Evolutionary conservation across 2,797 vertebrate species (phyloP), one percentile per base, ranked within the genome.

Genomic region (Eospalax fontanierii): DNA sequence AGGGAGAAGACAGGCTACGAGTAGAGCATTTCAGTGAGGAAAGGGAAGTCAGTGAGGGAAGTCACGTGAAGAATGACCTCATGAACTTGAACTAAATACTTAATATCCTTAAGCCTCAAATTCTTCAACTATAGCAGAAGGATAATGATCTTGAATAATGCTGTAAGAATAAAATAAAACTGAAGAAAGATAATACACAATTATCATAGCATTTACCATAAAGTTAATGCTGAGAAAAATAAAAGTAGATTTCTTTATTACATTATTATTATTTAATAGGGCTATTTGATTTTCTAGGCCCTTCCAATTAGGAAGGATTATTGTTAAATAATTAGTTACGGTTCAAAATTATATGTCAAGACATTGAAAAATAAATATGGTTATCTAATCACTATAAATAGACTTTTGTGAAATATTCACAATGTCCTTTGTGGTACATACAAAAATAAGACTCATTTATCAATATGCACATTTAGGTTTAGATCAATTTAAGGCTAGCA

Each of bases 91-190:
- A 3, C 19, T 57, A 46, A 40, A 38, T 75, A 38, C n/a, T 73
- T 61, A 33, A 59, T 9, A 57, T 65, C 21, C 33, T 9, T 89
- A 57, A 78, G 11, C 11, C 59, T 82, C 26, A 86, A 54, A 88
- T 85, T 80, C 38, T 35, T 83, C 38, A 21, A 80, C 11, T 76
- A 7, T 59, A 87, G 82, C 87, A 95, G 21, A 14, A 95, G 21
- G 6, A 87, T 92, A 70, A 75, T 71, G 63, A 71, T 30, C 6
- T 35, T 80, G 30, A n/a, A 33, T 0, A 21, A 35, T 65, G 8
- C 46, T 61, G 3, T 38, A 2, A 73, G 5, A 18, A 33, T 81
- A 85, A 57, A 79, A 50, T 54, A 28, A 92, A 92, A 65, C 68
- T n/a, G 57, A 82, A 1, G 7, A 83, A 5, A 65, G 22, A 38